Conservation (phyloP, 37 sponge, comb jelly and placozoan genomes). For the Tethya wilhelma region DNA sequence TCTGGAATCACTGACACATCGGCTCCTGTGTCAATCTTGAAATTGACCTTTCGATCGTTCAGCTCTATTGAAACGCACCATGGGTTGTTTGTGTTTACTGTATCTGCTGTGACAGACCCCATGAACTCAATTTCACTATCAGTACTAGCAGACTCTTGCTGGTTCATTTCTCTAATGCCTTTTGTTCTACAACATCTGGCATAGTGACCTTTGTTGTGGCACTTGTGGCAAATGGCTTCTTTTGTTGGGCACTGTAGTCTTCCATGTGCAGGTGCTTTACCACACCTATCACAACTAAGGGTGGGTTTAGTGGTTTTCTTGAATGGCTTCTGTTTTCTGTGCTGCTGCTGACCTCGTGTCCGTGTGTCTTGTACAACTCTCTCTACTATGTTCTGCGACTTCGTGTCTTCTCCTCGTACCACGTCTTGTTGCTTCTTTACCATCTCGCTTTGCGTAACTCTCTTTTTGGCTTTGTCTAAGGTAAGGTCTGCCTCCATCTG, state of each 20-base stretch:
- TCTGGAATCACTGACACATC: conserved; percentile 19
- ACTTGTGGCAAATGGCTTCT: conserved; percentile 18
- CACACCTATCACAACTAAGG: conserved; percentile 16
- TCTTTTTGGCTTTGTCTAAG: not conserved
- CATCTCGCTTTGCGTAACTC: not conserved
- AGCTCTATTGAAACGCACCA: not conserved
- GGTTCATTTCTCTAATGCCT: not conserved
- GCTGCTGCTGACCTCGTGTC: not conserved
- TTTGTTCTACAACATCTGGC: not conserved
- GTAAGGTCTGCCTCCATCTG: conserved; percentile 26
- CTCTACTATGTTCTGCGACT: not conserved
- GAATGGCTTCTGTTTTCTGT: not conserved
- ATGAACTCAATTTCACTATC: not conserved
- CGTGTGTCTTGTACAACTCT: not conserved
- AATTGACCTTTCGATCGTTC: not conserved
- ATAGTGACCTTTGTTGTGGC: conserved; percentile 13
- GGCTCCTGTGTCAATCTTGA: conserved; percentile 20
- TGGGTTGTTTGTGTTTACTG: too few relatives aligned
- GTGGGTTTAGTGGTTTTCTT: not conserved
- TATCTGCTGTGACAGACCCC: not conserved
- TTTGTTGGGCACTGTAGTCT: conserved; percentile 17
- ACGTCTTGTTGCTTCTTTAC: too few relatives aligned
- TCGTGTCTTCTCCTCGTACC: not conserved
- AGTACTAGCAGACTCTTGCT: conserved; percentile 1
- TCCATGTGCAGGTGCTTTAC: conserved; percentile 6